Evolutionary conservation across 2,113 vertebrate genomes (phyloP).

Genomic region (Arizona elegans): DNA sequence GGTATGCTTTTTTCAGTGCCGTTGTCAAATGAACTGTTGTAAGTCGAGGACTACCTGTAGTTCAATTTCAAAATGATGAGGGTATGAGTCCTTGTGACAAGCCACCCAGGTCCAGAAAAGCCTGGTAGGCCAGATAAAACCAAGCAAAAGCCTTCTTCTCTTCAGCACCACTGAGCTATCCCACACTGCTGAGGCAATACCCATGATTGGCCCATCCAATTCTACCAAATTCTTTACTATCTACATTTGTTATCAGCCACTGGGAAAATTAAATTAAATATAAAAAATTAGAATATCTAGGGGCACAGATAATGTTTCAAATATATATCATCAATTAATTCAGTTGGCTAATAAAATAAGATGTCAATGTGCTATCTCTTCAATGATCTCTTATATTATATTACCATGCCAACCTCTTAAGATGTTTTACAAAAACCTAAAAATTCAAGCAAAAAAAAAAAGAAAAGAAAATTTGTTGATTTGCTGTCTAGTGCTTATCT

Average conservation of each 20-base stretch:
- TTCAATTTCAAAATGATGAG: background rate
- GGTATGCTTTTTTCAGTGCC: background rate
- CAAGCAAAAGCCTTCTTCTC: background rate
- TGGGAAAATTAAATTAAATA: background rate
- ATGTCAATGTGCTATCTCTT: background rate
- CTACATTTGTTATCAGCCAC: background rate
- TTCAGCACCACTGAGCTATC: background rate
- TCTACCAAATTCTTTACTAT: background rate
- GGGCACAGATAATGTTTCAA: background rate
- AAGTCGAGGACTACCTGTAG: background rate
- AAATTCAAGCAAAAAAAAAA: background rate
- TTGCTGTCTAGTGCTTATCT: background rate
- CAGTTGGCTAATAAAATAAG: background rate
- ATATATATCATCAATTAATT: constrained; percentile 7
- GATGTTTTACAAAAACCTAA: background rate
- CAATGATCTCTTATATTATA: background rate
- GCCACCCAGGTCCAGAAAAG: background rate
- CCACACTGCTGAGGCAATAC: background rate
- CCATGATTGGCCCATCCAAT: background rate
- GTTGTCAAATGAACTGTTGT: background rate
- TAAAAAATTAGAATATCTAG: background rate
- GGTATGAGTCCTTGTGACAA: background rate
- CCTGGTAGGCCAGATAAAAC: background rate
- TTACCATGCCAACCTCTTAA: background rate
- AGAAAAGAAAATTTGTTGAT: background rate